Evolutionary conservation across 1,140 invertebrate species (phyloP).

Genomic region (Medauroidea extradentata): DNA sequence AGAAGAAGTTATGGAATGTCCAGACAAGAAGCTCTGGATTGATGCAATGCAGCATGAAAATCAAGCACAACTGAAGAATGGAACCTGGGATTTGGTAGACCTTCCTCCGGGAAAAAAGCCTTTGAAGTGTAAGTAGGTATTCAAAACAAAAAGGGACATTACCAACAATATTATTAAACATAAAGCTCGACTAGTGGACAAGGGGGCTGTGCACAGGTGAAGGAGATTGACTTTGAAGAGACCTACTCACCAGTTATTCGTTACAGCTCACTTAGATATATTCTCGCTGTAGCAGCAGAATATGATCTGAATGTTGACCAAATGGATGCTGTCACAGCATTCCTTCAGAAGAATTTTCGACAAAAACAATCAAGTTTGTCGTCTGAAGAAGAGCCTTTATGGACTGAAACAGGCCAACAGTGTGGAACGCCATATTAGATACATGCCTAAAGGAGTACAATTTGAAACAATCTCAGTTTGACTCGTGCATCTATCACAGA

Average conservation of each 20-base stretch:
- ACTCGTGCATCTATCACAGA: conserved; percentile 28
- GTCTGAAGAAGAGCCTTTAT: conserved; percentile 25
- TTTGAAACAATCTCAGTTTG: conserved; percentile 23
- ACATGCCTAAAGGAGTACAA: conserved; percentile 16
- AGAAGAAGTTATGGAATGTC: background rate
- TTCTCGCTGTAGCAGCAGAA: conserved; percentile 9
- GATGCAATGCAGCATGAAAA: background rate
- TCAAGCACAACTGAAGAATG: background rate
- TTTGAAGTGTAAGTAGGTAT: background rate
- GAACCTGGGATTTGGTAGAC: conserved; percentile 4
- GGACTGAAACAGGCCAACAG: conserved; percentile 29
- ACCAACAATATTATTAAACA: background rate
- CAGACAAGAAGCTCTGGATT: background rate
- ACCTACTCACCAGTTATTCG: conserved; percentile 20
- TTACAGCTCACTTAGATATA: conserved; percentile 7
- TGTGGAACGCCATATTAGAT: conserved; percentile 28
- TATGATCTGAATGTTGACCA: conserved; percentile 5
- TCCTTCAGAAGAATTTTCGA: conserved; percentile 26
- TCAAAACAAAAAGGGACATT: background rate
- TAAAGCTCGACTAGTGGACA: conserved; percentile 18
- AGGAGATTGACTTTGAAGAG: conserved; percentile 22
- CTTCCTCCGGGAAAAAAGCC: conserved; percentile 1
- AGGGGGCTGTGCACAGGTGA: conserved; percentile 25
- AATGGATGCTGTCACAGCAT: conserved; percentile 27
- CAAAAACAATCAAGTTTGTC: conserved; percentile 10